Evolutionary conservation across 1,140 invertebrate genomes (phyloP), one percentile per base, ranked within the genome.

Genomic region (Anoplophora glabripennis): DNA sequence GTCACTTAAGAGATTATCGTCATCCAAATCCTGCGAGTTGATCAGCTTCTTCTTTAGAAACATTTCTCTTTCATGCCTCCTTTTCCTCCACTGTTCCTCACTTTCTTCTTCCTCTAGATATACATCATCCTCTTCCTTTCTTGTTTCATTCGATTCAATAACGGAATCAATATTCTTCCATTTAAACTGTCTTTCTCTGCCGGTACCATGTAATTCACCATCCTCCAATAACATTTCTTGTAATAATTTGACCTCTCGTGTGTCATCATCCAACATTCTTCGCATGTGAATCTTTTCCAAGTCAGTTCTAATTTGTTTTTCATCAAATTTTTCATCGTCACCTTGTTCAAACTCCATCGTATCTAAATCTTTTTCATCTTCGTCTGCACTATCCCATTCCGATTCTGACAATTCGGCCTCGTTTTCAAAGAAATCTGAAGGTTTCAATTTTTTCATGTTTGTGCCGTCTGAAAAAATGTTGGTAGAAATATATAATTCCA

Each of bases 321-420:
- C 81, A 62, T 90, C 85, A 63, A 90, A 83, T n/a, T 83, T 76
- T 51, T 93, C 90, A n/a, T 81, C 77, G 63, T 93, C 90, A 2
- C 84, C 89, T 46, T 82, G 84, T 72, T 93, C 89, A 4, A 80
- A 72, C 70, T 92, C 89, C 66, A 90, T 78, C n/a, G 81, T 76
- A 71, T 92, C 86, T 45, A 89, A 73, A 10, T 78, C 86, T 38
- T 78, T 81, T 67, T 92, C 90, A 65, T 92, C 88, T 72, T 92
- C 89, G 64, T 90, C 88, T 0, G 81, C 89, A 17, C 88, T 89
- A 7, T 82, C 87, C 80, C 83, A 87, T 61, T 92, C 90, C 37
- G 88, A 89, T 69, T 91, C 92, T 7, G 90, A 92, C 10, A 95
- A 72, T 69, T 94, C 92, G 0, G 92, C 92, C 76, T 95, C 92